Evolutionary conservation across 2,113 vertebrate genomes (phyloP).

Genomic region (Leucopternis melanops): DNA sequence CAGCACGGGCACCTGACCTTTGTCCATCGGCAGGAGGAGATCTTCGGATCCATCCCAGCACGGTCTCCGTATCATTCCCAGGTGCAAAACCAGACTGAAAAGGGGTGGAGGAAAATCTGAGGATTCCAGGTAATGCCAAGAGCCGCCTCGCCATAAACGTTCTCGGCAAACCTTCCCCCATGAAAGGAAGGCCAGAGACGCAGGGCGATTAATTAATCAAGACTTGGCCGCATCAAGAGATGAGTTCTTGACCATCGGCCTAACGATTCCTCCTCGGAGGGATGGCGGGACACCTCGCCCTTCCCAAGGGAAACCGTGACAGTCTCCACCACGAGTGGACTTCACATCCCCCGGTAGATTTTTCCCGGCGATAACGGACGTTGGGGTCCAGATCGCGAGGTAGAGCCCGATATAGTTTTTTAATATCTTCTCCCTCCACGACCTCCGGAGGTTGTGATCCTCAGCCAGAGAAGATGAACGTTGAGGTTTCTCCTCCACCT

Average conservation of each 20-base stretch:
- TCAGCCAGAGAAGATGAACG: not conserved
- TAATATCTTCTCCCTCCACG: too few relatives aligned
- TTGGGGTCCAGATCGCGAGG: not conserved
- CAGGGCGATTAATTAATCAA: not conserved
- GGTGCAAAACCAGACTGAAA: constrained; percentile 50
- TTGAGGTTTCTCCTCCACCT: constrained; percentile 14
- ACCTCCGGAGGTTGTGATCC: not conserved
- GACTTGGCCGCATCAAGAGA: not conserved
- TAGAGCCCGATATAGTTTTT: not conserved
- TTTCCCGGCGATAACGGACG: not conserved
- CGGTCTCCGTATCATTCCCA: constrained; percentile 46
- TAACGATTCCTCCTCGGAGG: constrained; percentile 17
- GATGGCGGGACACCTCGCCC: not conserved
- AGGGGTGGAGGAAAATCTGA: constrained; percentile 57
- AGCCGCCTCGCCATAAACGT: not conserved
- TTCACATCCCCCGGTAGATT: not conserved
- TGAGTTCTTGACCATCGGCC: not conserved
- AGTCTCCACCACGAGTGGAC: not conserved
- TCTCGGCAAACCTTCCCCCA: not conserved
- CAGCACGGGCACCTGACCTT: constrained; percentile 35
- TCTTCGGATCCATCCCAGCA: constrained; percentile 38
- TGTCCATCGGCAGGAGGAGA: constrained; percentile 49
- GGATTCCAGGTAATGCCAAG: constrained; percentile 55
- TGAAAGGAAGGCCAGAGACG: not conserved
- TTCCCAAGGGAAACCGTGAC: constrained; percentile 3